Evolutionary conservation across 2,113 vertebrate genomes (phyloP).

Genomic region (Pungitius pungitius): DNA sequence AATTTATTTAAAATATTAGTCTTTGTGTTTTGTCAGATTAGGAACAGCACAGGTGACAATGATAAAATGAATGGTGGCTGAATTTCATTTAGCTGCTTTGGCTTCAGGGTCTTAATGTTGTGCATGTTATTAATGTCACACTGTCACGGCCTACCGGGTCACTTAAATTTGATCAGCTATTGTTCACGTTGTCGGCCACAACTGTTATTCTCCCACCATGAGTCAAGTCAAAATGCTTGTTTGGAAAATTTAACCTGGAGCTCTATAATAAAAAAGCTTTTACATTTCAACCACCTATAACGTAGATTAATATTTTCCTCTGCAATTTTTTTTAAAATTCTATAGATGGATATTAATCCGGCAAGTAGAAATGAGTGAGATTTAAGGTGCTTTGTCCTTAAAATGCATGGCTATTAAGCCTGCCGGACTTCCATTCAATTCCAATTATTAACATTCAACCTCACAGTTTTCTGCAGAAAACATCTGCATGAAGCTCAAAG

Average conservation of each 20-base stretch:
- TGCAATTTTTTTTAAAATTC: not conserved
- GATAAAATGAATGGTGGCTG: not conserved
- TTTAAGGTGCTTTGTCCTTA: not conserved
- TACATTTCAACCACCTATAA: not conserved
- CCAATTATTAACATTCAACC: slow-evolving; percentile 24
- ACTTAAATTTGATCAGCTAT: too few species aligned
- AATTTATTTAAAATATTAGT: not conserved
- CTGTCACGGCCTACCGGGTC: not conserved
- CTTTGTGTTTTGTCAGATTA: not conserved
- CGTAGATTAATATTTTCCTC: not conserved
- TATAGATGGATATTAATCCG: too few species aligned
- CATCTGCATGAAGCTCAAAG: slow-evolving; percentile 18
- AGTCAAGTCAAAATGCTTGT: not conserved
- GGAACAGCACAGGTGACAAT: not conserved
- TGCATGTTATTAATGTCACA: not conserved
- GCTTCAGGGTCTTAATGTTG: not conserved
- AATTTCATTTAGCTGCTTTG: slow-evolving; percentile 5
- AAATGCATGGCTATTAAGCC: slow-evolving; percentile 19
- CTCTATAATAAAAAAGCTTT: not conserved
- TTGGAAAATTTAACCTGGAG: not conserved
- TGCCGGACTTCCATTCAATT: slow-evolving; percentile 16
- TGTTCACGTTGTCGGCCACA: not conserved
- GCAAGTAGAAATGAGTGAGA: too few species aligned
- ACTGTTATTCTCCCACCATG: not conserved
- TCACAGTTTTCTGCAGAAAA: not conserved